phyloP scores from a whole-genome alignment of 1,140 invertebrate genomes.

The Araneus ventricosus region DNA sequence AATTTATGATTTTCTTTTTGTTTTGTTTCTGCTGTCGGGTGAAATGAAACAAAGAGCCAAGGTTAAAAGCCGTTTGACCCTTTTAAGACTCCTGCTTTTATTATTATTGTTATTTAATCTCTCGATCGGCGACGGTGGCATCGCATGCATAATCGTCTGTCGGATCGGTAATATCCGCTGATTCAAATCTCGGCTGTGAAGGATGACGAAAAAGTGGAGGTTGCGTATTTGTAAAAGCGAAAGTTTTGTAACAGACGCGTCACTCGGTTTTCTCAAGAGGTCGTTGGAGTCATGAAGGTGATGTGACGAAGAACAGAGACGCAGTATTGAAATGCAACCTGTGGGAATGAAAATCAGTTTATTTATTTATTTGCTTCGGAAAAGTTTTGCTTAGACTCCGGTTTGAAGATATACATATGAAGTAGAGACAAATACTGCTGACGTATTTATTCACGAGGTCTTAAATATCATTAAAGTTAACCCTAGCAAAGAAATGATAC shows the following conservation, averaged over 20 bases:
- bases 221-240: background rate
- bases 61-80: slow-evolving; percentile 74
- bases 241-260: background rate
- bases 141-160: slow-evolving; percentile 3
- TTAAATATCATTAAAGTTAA: no score
- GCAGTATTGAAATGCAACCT: no score
- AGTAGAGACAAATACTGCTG: no score
- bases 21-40: slow-evolving; percentile 45
- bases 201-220: background rate
- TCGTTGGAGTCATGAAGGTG: background rate
- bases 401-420: no score
- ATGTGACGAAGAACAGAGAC: no score
- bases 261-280: background rate
- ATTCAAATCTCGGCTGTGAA: background rate
- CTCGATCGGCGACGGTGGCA: background rate
- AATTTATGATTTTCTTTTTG: slow-evolving; percentile 48
- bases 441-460: no score
- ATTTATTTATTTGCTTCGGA: no score
- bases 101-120: slow-evolving; percentile 16
- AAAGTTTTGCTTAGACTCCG: no score
- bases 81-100: background rate
- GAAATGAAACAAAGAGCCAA: slow-evolving; percentile 61
- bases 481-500: no score
- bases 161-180: slow-evolving; percentile 1
- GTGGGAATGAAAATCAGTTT: no score